These are phyloP conservation scores for Perccottus glenii DNA, from an alignment of 2,113 vertebrate species.

Conservation along the genomic window DNA sequence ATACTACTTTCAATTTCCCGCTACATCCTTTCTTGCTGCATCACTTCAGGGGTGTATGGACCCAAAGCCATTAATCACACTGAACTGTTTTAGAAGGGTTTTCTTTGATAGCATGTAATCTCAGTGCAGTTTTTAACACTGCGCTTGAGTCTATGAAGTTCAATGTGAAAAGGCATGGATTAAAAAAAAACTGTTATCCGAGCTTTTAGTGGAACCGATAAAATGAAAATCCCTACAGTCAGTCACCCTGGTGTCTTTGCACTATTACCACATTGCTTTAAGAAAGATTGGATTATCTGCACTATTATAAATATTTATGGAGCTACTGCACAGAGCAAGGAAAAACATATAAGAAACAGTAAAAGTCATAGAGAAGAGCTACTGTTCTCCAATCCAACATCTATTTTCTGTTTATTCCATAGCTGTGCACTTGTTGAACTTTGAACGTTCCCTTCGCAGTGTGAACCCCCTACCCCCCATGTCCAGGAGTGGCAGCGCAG, in stretches of 20 bases:
- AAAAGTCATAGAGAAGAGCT: neutral
- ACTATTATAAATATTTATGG: slow-evolving; percentile 53
- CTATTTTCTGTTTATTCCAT: slow-evolving; percentile 7
- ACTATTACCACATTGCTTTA: slow-evolving; percentile 31
- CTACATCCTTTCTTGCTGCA: slow-evolving; percentile 14
- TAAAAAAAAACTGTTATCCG: slow-evolving; percentile 56
- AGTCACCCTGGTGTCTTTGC: slow-evolving; percentile 18
- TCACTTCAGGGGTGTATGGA: slow-evolving; percentile 34
- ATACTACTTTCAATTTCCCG: slow-evolving; percentile 31
- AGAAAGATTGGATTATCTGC: slow-evolving; percentile 47
- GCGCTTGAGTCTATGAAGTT: slow-evolving; percentile 49
- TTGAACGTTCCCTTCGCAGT: slow-evolving; percentile 6
- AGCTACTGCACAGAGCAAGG: slow-evolving; percentile 19
- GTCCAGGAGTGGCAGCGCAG: slow-evolving; percentile 20
- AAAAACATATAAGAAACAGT: slow-evolving; percentile 13
- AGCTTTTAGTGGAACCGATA: slow-evolving; percentile 22
- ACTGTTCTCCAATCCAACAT: slow-evolving; percentile 17
- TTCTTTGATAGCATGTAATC: slow-evolving; percentile 63
- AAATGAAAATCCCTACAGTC: slow-evolving; percentile 25
- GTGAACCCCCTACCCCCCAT: neutral
- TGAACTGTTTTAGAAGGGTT: slow-evolving; percentile 41
- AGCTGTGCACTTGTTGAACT: slow-evolving; percentile 51
- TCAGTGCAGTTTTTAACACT: slow-evolving; percentile 48
- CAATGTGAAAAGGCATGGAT: slow-evolving; percentile 37
- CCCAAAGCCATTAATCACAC: slow-evolving; percentile 57